phyloP scores from a whole-genome alignment of 2,113 vertebrate species.

The Oreocharis arfaki region DNA sequence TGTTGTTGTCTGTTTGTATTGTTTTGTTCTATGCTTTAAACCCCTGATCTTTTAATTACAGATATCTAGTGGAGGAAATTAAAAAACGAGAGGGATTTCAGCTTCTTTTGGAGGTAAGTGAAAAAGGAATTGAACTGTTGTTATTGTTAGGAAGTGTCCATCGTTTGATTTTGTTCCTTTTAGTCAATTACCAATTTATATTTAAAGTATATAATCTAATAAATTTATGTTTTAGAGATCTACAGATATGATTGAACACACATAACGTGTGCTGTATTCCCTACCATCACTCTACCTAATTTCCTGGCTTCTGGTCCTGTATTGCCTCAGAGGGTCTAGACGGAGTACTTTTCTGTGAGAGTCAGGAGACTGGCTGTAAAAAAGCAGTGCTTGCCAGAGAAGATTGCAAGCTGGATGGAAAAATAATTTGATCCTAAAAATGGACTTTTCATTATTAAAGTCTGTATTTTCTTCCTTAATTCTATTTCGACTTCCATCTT shows the following conservation, averaged over 20 bases:
- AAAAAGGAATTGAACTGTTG: neutral
- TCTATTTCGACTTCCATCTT: neutral
- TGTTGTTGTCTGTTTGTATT: neutral
- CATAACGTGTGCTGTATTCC: neutral
- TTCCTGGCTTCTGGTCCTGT: neutral
- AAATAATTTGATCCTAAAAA: neutral
- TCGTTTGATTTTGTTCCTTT: neutral
- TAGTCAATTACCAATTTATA: neutral
- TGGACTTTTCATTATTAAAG: neutral
- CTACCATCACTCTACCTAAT: neutral
- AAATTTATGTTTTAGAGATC: neutral
- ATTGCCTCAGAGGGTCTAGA: neutral
- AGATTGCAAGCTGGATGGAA: neutral
- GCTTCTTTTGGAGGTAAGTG: conserved; percentile 76
- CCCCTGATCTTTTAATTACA: conserved; percentile 46
- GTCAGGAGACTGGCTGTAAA: neutral
- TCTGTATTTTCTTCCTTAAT: neutral
- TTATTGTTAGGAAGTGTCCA: neutral
- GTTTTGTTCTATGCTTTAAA: neutral
- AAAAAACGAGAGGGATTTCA: conserved; percentile 79
- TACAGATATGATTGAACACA: neutral
- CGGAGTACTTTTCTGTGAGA: neutral
- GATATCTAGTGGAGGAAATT: conserved; percentile 79
- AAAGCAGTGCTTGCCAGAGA: neutral
- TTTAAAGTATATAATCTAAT: neutral